Conservation (phyloP, 2,113 vertebrate genomes). For the Gracilinanus agilis region DNA sequence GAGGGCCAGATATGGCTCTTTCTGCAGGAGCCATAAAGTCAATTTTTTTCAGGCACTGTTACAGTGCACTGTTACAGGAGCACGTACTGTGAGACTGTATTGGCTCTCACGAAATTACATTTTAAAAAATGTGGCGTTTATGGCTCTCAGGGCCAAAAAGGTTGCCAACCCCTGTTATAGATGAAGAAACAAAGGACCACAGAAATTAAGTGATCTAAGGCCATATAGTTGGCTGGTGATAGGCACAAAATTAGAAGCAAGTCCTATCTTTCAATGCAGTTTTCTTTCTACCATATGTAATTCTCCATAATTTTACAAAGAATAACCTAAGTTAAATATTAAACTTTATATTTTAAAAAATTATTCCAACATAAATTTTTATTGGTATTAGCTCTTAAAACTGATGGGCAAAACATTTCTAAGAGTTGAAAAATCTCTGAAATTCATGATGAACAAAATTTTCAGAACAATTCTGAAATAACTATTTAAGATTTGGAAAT, state of each 20-base stretch:
- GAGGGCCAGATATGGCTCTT: too few relatives aligned
- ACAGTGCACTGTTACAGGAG: too few relatives aligned
- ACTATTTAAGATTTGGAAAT: background rate
- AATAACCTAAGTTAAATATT: background rate
- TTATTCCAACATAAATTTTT: background rate
- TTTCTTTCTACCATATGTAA: background rate
- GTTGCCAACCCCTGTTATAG: too few relatives aligned
- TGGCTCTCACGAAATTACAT: too few relatives aligned
- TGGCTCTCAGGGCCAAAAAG: too few relatives aligned
- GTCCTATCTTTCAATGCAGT: background rate
- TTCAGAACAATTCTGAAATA: background rate
- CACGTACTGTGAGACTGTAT: too few relatives aligned
- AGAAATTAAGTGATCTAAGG: background rate
- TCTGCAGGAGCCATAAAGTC: too few relatives aligned
- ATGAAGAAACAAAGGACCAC: background rate
- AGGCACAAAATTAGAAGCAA: background rate
- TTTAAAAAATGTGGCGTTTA: too few relatives aligned
- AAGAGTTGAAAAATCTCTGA: background rate
- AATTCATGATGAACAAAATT: background rate
- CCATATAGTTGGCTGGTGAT: background rate
- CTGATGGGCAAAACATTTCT: background rate
- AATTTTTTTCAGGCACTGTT: too few relatives aligned
- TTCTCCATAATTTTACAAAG: background rate
- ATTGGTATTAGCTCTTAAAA: background rate
- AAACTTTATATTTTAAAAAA: background rate